Percentiles rank a stretch among this genome's conserved stretches.
These are phyloP conservation scores for Grus americana DNA, from an alignment of 2,113 vertebrate genomes.

Conservation along the genomic window DNA sequence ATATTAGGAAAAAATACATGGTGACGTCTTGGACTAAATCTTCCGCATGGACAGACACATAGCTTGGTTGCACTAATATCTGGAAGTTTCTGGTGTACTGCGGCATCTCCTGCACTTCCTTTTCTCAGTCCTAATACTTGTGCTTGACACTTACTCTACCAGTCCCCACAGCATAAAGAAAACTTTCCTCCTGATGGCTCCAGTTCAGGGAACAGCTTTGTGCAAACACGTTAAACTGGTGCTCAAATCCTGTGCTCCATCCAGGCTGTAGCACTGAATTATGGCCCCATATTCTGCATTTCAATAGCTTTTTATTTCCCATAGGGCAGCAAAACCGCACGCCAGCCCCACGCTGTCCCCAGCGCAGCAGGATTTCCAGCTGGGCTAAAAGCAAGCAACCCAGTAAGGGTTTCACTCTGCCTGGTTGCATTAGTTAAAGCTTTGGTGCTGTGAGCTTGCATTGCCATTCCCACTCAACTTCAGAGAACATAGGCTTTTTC, in stretches of 20 bases:
- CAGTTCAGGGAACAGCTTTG: neutral
- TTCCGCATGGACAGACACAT: neutral
- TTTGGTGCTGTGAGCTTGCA: neutral
- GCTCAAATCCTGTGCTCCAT: neutral
- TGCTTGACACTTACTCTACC: neutral
- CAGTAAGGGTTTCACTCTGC: neutral
- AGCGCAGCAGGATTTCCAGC: neutral
- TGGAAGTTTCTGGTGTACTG: neutral
- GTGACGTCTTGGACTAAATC: neutral
- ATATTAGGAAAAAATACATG: neutral
- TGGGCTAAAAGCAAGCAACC: neutral
- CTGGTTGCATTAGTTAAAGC: neutral
- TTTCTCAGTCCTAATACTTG: neutral
- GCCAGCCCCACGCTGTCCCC: accelerated
- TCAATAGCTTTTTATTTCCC: neutral
- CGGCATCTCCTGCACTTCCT: neutral
- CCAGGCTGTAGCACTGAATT: neutral
- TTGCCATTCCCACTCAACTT: neutral
- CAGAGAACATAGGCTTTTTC: neutral
- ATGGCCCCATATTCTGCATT: neutral
- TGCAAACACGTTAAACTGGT: neutral
- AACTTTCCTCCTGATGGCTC: neutral
- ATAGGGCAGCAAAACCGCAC: neutral
- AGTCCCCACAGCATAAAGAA: neutral
- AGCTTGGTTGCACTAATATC: neutral